These are phyloP conservation scores for Galaxea fascicularis DNA, from an alignment of 92 coral and sea anemone genomes.

Conservation along the genomic window DNA sequence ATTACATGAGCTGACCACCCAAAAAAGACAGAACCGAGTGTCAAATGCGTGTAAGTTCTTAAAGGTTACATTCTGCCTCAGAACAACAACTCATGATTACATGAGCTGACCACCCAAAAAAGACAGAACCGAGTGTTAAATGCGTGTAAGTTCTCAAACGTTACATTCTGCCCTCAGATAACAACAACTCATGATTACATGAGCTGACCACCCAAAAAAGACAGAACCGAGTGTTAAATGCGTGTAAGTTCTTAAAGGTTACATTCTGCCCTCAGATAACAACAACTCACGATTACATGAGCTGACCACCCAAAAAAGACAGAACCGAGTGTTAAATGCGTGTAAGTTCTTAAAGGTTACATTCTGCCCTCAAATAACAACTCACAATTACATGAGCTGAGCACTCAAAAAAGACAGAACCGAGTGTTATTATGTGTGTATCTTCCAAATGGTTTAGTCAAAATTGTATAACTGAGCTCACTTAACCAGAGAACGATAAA, in stretches of 20 bases:
- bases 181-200: constrained; percentile 2
- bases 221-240: neutral
- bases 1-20: neutral
- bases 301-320: neutral
- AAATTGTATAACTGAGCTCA: too few relatives aligned
- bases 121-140: constrained; percentile 26
- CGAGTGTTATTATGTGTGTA: too few relatives aligned
- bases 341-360: too few relatives aligned
- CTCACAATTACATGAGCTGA: neutral
- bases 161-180: constrained; percentile 11
- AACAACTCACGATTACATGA: constrained; percentile 8
- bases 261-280: constrained; percentile 24
- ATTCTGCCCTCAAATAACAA: neutral
- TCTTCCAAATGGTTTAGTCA: too few relatives aligned
- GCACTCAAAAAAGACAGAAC: constrained; percentile 53
- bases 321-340: neutral
- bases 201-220: constrained; percentile 35
- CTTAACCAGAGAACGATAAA: too few relatives aligned
- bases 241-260: too few relatives aligned
- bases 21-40: constrained; percentile 3
- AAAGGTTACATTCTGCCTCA: constrained; percentile 13
- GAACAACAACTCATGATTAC: constrained; percentile 56
- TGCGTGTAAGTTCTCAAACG: neutral
- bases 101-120: constrained; percentile 57
- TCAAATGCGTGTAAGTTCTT: neutral